phyloP scores from a whole-genome alignment of 2,113 vertebrate species.

The Xenus cinereus region DNA sequence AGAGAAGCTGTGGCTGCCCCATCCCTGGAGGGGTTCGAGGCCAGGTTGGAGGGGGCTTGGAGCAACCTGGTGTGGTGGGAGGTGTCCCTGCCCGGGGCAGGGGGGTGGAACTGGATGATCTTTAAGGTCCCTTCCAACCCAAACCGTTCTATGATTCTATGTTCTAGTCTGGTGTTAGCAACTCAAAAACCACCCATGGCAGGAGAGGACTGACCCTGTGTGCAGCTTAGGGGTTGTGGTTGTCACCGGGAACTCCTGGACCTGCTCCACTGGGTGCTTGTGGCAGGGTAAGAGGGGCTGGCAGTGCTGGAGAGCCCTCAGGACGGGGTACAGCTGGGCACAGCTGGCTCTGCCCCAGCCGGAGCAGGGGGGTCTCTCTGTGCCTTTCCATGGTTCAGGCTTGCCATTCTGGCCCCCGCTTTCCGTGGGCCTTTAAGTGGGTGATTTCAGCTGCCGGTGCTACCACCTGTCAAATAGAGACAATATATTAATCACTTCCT shows the following conservation, averaged over 20 bases:
- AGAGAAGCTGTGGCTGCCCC: neutral
- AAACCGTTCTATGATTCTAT: neutral
- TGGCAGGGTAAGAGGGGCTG: neutral
- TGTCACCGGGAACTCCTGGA: neutral
- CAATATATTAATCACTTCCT: neutral
- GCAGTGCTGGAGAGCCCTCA: neutral
- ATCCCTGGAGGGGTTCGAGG: neutral
- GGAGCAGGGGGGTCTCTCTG: neutral
- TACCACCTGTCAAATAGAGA: neutral
- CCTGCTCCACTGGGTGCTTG: neutral
- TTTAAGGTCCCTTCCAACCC: neutral
- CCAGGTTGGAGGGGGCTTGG: neutral
- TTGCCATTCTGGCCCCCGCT: rapidly evolving
- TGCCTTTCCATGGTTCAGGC: neutral
- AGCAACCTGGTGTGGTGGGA: neutral
- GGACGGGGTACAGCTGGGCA: neutral
- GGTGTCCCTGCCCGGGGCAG: neutral
- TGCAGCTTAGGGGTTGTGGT: neutral
- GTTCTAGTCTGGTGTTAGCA: neutral
- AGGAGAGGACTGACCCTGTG: neutral
- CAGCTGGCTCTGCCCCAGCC: neutral
- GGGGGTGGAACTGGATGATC: neutral
- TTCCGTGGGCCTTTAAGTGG: neutral
- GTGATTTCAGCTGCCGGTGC: neutral
- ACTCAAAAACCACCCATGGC: neutral